Conservation (phyloP, 1,140 invertebrate genomes). For the Octopus bimaculoides region DNA sequence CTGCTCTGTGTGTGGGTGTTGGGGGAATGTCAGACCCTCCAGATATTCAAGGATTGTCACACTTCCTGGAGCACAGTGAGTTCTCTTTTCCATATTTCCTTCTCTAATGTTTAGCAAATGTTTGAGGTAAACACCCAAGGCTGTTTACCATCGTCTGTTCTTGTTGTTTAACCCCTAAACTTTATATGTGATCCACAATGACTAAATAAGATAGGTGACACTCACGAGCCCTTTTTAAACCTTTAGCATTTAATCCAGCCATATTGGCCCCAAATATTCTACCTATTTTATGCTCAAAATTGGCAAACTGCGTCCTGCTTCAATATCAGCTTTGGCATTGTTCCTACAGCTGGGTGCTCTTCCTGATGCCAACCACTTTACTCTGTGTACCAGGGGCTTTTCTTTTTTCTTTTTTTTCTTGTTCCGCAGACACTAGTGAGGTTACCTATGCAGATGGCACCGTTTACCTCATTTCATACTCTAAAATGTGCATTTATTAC, state of each 20-base stretch:
- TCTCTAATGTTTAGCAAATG: not conserved
- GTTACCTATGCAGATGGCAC: no score
- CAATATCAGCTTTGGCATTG: no score
- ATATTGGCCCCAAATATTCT: not conserved
- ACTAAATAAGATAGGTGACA: not conserved
- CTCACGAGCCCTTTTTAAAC: not conserved
- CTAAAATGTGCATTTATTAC: no score
- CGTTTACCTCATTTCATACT: no score
- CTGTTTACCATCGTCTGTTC: not conserved
- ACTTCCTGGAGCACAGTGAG: slow-evolving; percentile 57
- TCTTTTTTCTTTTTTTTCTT: no score
- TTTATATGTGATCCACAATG: not conserved
- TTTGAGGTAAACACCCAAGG: not conserved
- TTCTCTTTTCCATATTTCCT: slow-evolving; percentile 6
- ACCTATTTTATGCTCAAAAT: not conserved
- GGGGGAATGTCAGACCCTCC: slow-evolving; percentile 53
- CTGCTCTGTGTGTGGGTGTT: slow-evolving; percentile 50
- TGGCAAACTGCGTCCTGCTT: no score
- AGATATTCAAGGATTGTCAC: slow-evolving; percentile 54
- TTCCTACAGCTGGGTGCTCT: no score
- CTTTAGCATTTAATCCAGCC: not conserved
- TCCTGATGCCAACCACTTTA: no score
- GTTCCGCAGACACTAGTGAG: no score
- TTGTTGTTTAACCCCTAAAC: not conserved
- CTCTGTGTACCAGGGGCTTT: no score